Evolutionary conservation across 2,113 vertebrate genomes (phyloP).

Genomic region (Ochotona curzoniae): DNA sequence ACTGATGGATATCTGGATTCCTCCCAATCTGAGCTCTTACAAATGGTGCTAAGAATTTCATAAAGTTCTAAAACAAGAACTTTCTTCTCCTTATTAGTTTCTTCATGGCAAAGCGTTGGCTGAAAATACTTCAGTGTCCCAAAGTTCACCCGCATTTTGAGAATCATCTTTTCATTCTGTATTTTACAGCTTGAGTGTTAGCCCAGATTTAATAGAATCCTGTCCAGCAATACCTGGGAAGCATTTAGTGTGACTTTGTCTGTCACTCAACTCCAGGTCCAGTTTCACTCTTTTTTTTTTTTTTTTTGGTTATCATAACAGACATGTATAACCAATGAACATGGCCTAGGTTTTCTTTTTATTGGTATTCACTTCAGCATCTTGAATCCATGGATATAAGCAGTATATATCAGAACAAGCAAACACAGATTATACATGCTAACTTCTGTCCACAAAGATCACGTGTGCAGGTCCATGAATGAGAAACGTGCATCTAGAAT

Average conservation of each 20-base stretch:
- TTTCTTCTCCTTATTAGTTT: conserved; percentile 1
- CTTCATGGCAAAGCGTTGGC: not conserved
- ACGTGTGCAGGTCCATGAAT: conserved; percentile 87
- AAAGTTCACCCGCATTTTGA: not conserved
- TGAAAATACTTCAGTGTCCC: not conserved
- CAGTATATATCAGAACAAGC: conserved; percentile 88
- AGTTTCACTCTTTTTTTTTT: not conserved
- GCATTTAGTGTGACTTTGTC: not conserved
- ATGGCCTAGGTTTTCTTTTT: conserved; percentile 85
- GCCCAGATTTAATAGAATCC: not conserved
- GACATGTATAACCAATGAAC: conserved; percentile 81
- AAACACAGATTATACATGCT: conserved; percentile 90
- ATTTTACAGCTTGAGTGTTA: not conserved
- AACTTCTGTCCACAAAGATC: conserved; percentile 86
- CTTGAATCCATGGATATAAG: conserved; percentile 88
- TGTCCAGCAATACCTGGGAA: not conserved
- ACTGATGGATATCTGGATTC: not conserved
- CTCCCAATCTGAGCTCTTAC: not conserved
- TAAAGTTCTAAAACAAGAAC: not conserved
- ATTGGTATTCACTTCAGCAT: conserved; percentile 89
- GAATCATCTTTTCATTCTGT: not conserved
- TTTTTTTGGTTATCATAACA: conserved; percentile 84
- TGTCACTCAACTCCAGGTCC: not conserved
- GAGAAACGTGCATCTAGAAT: conserved; percentile 86
- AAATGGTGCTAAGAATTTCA: not conserved